phyloP scores from a whole-genome alignment of 2,113 vertebrate genomes.

The Isurus oxyrinchus region DNA sequence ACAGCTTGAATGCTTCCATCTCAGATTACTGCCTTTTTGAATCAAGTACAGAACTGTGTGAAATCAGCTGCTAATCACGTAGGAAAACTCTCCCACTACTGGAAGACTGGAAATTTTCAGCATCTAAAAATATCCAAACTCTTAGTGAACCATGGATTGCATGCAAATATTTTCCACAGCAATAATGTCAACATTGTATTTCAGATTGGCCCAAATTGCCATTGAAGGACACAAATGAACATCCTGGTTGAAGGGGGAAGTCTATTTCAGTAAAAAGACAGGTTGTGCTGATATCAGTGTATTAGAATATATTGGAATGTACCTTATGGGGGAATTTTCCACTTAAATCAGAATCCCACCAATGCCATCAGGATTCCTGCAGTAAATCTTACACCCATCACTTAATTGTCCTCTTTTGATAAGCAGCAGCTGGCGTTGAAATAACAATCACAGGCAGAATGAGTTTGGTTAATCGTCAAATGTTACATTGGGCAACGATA shows the following conservation, averaged over 20 bases:
- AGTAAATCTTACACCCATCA: neutral
- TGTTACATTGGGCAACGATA: neutral
- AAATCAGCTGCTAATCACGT: neutral
- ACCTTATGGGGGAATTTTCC: neutral
- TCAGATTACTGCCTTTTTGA: neutral
- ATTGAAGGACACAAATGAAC: neutral
- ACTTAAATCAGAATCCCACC: neutral
- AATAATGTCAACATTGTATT: conserved; percentile 29
- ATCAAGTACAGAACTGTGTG: neutral
- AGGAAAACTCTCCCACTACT: neutral
- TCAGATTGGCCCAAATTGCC: neutral
- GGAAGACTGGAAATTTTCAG: conserved; percentile 16
- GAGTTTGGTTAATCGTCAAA: neutral
- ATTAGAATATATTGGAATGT: neutral
- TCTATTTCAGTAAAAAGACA: neutral
- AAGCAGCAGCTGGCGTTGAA: neutral
- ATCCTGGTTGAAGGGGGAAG: neutral
- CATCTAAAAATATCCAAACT: conserved; percentile 19
- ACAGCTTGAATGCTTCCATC: neutral
- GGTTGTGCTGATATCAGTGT: neutral
- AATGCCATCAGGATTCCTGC: neutral
- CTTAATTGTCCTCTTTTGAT: neutral
- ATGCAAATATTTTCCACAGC: conserved; percentile 26
- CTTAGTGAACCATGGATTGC: neutral
- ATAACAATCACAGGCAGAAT: neutral